Conservation (phyloP, 2,797 vertebrate species). For the Crenuchus spilurus region DNA sequence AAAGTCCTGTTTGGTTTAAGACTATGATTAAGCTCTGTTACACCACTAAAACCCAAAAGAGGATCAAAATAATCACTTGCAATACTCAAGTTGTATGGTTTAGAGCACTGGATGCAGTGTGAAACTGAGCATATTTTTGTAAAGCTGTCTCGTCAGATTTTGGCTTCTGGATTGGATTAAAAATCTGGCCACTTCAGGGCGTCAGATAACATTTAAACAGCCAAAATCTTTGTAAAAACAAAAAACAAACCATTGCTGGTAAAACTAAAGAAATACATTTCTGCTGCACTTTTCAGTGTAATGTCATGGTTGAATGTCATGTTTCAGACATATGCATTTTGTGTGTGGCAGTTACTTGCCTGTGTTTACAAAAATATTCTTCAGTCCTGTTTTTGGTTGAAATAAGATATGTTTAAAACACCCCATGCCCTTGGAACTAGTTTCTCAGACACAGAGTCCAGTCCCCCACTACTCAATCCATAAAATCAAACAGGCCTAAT, state of each 20-base stretch:
- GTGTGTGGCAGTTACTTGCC: background rate
- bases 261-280: conserved; percentile 17
- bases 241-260: background rate
- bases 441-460: background rate
- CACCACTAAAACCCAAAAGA: background rate
- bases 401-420: background rate
- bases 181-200: background rate
- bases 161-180: background rate
- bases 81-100: conserved; percentile 18
- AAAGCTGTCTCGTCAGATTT: background rate
- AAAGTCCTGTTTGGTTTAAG: background rate
- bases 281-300: conserved; percentile 49
- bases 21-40: background rate
- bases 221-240: background rate
- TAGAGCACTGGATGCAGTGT: conserved; percentile 14
- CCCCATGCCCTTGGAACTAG: background rate
- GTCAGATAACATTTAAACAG: background rate
- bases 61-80: background rate
- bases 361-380: background rate
- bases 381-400: background rate
- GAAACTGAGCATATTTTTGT: background rate
- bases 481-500: background rate
- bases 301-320: conserved; percentile 35
- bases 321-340: background rate
- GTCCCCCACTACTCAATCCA: background rate